Evolutionary conservation across 1,140 invertebrate species (phyloP).

Genomic region (Thrips palmi): DNA sequence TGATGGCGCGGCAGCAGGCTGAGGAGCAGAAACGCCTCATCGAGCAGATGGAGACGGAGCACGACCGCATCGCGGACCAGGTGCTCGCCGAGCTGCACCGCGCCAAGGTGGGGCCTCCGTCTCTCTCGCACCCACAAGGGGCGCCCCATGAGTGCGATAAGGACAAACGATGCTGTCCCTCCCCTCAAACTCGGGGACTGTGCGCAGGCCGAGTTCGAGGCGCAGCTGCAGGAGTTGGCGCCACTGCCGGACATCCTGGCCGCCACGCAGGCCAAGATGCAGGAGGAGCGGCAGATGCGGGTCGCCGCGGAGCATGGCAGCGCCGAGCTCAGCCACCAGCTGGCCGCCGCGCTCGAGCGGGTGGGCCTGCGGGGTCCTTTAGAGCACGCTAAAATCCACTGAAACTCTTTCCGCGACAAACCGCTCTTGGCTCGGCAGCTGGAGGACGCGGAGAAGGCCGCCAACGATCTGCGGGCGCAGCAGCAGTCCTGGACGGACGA

Average conservation of each 20-base stretch:
- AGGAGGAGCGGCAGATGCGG: slow-evolving; percentile 46
- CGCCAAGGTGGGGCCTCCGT: slow-evolving; percentile 36
- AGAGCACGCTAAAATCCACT: slow-evolving; percentile 12
- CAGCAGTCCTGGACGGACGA: too few species aligned
- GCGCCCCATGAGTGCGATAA: too few species aligned
- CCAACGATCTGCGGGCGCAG: slow-evolving; percentile 21
- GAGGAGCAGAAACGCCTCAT: slow-evolving; percentile 52
- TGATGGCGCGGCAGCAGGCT: slow-evolving; percentile 49
- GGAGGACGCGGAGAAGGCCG: slow-evolving; percentile 19
- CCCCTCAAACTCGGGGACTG: too few species aligned
- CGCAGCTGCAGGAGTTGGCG: slow-evolving; percentile 49
- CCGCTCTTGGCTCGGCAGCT: neutral
- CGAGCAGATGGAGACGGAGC: slow-evolving; percentile 55
- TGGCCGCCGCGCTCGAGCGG: slow-evolving; percentile 34
- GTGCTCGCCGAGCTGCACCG: slow-evolving; percentile 52
- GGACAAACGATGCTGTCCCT: too few species aligned
- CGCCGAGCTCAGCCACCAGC: slow-evolving; percentile 35
- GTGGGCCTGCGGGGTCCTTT: slow-evolving; percentile 11
- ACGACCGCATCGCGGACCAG: slow-evolving; percentile 52
- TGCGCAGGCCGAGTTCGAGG: slow-evolving; percentile 37
- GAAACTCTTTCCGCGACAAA: neutral
- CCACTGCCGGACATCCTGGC: slow-evolving; percentile 53
- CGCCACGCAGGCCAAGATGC: slow-evolving; percentile 46
- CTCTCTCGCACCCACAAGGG: too few species aligned
- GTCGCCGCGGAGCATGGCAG: slow-evolving; percentile 37